Conservation (phyloP, 2,888 invertebrate genomes). For the Chloromyia formosa region DNA sequence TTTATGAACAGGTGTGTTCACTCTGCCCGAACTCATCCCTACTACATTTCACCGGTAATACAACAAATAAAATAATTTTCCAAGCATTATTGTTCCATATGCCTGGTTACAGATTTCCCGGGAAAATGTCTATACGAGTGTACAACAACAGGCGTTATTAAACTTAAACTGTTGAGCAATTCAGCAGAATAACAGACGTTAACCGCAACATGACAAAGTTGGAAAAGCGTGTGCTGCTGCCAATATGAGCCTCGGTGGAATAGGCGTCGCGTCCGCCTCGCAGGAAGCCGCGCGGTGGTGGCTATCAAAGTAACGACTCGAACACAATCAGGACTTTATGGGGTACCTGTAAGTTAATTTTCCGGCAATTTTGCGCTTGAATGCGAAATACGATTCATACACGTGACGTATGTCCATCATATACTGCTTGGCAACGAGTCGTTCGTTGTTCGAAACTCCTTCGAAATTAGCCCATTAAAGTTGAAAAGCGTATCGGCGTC, state of each 20-base stretch:
- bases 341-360: conserved; percentile 30
- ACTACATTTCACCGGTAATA: background rate
- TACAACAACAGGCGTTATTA: background rate
- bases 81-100: conserved; percentile 19
- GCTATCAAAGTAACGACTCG: background rate
- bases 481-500: conserved; percentile 38
- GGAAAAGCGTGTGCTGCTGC: background rate
- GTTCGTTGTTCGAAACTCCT: background rate
- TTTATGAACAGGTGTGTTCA: conserved; percentile 19
- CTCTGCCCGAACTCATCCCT: background rate
- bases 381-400: conserved; percentile 37
- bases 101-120: background rate
- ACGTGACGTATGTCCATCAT: conserved; percentile 39
- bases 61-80: conserved; percentile 21
- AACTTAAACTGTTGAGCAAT: conserved; percentile 21
- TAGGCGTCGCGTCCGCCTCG: background rate
- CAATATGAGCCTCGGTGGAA: background rate
- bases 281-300: background rate
- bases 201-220: conserved; percentile 32
- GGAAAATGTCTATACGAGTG: background rate
- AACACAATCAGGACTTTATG: conserved; percentile 35
- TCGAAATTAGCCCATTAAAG: conserved; percentile 40
- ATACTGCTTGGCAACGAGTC: background rate
- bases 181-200: conserved; percentile 13
- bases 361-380: conserved; percentile 40